Percentiles rank a stretch among this genome's conserved stretches.
These are phyloP conservation scores for Microtus ochrogaster DNA, from an alignment of 2,113 vertebrate genomes.

Conservation along the genomic window DNA sequence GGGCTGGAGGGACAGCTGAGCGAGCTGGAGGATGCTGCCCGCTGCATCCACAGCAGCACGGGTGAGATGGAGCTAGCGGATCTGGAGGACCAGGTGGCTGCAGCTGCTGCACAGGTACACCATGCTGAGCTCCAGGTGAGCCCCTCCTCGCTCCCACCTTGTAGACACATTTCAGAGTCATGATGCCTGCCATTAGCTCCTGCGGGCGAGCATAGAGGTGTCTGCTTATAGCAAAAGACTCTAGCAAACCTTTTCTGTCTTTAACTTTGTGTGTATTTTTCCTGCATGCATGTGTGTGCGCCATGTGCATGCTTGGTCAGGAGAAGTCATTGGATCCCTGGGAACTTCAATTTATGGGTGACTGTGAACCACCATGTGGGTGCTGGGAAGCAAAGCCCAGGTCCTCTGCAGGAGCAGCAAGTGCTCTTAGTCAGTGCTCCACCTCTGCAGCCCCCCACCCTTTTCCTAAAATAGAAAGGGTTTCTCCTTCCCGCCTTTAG, in stretches of 20 bases:
- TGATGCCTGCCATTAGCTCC: neutral
- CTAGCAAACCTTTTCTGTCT: neutral
- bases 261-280: neutral
- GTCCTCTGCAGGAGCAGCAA: neutral
- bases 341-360: neutral
- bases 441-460: neutral
- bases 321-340: neutral
- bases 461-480: neutral
- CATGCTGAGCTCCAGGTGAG: conserved; percentile 96
- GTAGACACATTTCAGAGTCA: neutral
- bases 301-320: neutral
- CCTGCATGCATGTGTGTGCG: neutral
- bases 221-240: neutral
- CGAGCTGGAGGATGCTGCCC: conserved; percentile 93
- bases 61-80: conserved; percentile 92
- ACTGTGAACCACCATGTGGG: neutral
- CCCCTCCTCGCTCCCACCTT: neutral
- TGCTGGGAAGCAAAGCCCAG: neutral
- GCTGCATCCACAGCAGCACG: conserved; percentile 91
- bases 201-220: rapidly evolving
- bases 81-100: conserved; percentile 97
- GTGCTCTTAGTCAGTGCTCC: neutral
- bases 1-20: conserved; percentile 94
- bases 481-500: neutral
- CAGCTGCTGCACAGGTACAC: conserved; percentile 95